Evolutionary conservation across 1,140 invertebrate species (phyloP), one percentile per base, ranked within the genome.

Genomic region (Daktulosphaira vitifoliae): DNA sequence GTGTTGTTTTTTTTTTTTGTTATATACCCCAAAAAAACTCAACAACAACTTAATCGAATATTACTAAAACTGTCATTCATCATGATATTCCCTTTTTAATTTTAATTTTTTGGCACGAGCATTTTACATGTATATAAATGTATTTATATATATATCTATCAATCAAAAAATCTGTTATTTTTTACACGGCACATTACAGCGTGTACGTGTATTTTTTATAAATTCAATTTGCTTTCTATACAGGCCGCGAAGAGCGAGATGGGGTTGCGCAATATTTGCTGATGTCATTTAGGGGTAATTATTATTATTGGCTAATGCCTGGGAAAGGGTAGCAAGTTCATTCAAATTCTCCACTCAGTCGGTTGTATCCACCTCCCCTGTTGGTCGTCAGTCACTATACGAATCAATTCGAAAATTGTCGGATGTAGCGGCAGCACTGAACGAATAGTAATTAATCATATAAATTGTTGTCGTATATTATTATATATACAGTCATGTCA

Each of bases 31-130:
- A 6, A 51, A 33, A 13, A 59, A 33, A 33, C 29, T 33, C 29
- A 11, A 33, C 29, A 33, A 62, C 56, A 33, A 62, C 56, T 62
- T 62, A 48, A 62, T 62, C 56, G 56, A 62, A 62, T 62, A 62
- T 62, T 62, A 62, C 56, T 62, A 48, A 62, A 62, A 62, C 56
- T 48, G 56, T 62, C 56, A 62, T 62, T 62, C 56, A 62, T 62
- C 56, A 62, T 62, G 56, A 62, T 62, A 15, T 7, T 16, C n/a
- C n/a, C 39, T 44, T 44, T 44, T 44, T 44, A 44, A 44, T 44
- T 44, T 44, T 62, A 20, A n/a, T 62, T 62, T 48, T 44, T 59
- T 25, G 9, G 25, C 56, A 62, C 26, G n/a, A 33, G 22, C 42
- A 33, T 62, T 62, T 56, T 56, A n/a, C n/a, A n/a, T n/a, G n/a